Evolutionary conservation across 2,113 vertebrate species (phyloP).

Genomic region (Candoia aspera): DNA sequence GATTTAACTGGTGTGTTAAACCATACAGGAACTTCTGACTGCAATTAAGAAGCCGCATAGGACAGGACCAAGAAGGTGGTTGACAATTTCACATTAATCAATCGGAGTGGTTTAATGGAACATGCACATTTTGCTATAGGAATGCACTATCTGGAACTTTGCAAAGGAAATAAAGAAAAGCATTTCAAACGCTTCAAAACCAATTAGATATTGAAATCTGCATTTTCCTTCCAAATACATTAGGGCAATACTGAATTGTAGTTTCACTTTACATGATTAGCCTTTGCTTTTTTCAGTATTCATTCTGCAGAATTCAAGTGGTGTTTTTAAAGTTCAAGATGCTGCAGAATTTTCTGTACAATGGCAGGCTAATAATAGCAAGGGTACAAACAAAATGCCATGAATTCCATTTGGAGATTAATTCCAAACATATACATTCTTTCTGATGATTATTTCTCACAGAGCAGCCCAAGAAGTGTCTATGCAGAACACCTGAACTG

Average conservation of each 20-base stretch:
- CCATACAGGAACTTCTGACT: neutral
- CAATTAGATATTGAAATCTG: slow-evolving; percentile 43
- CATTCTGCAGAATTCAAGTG: neutral
- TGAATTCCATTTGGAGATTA: neutral
- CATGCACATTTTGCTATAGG: neutral
- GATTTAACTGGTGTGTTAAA: neutral
- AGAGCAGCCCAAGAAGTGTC: neutral
- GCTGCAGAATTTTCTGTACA: neutral
- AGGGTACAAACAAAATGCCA: neutral
- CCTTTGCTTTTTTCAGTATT: neutral
- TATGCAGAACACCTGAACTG: neutral
- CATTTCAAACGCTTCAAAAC: neutral
- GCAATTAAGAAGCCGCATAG: neutral
- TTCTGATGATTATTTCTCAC: neutral
- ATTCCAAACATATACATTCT: neutral
- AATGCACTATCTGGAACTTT: neutral
- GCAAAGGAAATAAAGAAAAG: neutral
- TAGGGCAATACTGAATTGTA: neutral
- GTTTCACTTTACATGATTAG: neutral
- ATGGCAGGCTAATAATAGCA: neutral
- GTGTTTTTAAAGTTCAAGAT: neutral
- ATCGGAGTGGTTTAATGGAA: neutral
- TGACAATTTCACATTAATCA: neutral
- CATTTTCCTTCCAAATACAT: slow-evolving; percentile 39
- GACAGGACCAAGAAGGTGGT: neutral